Percentiles rank a stretch among this genome's conserved stretches.
phyloP scores from a whole-genome alignment of 2,888 invertebrate genomes.

The Amphipoea lucens region DNA sequence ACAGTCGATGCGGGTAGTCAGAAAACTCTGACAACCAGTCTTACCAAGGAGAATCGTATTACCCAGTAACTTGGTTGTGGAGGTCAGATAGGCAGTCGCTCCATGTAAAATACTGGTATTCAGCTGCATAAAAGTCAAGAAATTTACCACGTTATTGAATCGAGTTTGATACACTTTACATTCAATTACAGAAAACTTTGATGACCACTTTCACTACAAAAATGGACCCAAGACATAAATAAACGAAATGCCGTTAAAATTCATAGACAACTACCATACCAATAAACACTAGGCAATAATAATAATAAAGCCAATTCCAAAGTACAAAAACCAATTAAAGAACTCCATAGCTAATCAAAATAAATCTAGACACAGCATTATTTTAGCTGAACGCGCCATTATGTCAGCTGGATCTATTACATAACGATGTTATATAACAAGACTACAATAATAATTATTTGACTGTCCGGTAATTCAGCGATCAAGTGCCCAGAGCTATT shows the following conservation, averaged over 20 bases:
- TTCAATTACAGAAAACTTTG: slow-evolving; percentile 2
- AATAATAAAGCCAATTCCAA: slow-evolving; percentile 5
- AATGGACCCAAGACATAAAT: neutral
- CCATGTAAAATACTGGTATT: too few relatives aligned
- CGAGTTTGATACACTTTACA: neutral
- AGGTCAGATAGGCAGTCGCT: too few relatives aligned
- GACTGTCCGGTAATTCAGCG: slow-evolving; percentile 34
- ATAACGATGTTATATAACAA: slow-evolving; percentile 51
- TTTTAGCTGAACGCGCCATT: slow-evolving; percentile 30
- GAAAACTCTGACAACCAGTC: too few relatives aligned
- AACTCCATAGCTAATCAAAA: slow-evolving; percentile 27
- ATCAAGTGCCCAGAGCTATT: slow-evolving; percentile 45
- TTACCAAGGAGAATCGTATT: too few relatives aligned
- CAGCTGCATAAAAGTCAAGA: neutral
- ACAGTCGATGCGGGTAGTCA: too few relatives aligned
- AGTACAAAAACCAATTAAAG: slow-evolving; percentile 42
- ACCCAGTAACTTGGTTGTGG: too few relatives aligned
- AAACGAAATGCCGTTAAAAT: neutral
- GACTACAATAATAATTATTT: slow-evolving; percentile 38
- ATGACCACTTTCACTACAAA: slow-evolving; percentile 21
- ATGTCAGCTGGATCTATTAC: slow-evolving; percentile 44
- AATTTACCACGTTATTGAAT: neutral
- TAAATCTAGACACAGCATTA: slow-evolving; percentile 8
- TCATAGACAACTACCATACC: neutral
- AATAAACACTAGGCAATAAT: slow-evolving; percentile 4